Conservation (phyloP, 2,797 vertebrate species). For the Girardinus metallicus region DNA sequence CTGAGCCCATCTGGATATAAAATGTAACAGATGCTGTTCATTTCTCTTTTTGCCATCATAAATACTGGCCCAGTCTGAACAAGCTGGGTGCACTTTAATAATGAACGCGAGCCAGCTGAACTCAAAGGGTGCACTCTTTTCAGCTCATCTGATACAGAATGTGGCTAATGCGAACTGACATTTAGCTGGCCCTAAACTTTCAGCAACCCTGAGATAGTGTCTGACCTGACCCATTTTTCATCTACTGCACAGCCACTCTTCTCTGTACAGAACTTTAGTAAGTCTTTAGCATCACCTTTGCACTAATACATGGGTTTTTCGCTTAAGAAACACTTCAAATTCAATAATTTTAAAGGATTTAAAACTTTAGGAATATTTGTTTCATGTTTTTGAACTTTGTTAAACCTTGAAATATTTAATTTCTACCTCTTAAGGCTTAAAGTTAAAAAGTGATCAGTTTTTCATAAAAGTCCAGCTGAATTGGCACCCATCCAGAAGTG, state of each 20-base stretch:
- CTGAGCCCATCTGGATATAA: slow-evolving; percentile 61
- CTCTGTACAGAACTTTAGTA: slow-evolving; percentile 51
- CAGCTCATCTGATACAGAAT: slow-evolving; percentile 58
- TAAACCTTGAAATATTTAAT: slow-evolving; percentile 52
- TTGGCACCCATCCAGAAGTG: slow-evolving; percentile 92
- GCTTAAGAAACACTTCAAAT: background rate
- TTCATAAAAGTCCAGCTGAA: slow-evolving; percentile 87
- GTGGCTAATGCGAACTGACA: slow-evolving; percentile 68
- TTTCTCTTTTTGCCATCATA: slow-evolving; percentile 55
- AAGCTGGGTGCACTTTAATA: slow-evolving; percentile 53
- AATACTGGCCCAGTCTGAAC: slow-evolving; percentile 71
- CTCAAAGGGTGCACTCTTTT: slow-evolving; percentile 52
- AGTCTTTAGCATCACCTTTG: slow-evolving; percentile 28
- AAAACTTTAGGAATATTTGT: slow-evolving; percentile 22
- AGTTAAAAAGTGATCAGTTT: slow-evolving; percentile 83
- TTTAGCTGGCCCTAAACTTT: slow-evolving; percentile 64
- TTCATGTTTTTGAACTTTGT: slow-evolving; percentile 42
- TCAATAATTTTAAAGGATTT: slow-evolving; percentile 10
- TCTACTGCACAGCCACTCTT: slow-evolving; percentile 18
- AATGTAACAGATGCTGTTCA: slow-evolving; percentile 58
- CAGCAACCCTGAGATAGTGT: slow-evolving; percentile 57
- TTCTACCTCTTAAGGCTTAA: slow-evolving; percentile 68
- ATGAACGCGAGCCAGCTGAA: slow-evolving; percentile 64
- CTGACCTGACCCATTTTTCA: slow-evolving; percentile 76
- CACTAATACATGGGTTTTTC: slow-evolving; percentile 19